Conservation (phyloP, 2,797 vertebrate species). For the Xyrichtys novacula region DNA sequence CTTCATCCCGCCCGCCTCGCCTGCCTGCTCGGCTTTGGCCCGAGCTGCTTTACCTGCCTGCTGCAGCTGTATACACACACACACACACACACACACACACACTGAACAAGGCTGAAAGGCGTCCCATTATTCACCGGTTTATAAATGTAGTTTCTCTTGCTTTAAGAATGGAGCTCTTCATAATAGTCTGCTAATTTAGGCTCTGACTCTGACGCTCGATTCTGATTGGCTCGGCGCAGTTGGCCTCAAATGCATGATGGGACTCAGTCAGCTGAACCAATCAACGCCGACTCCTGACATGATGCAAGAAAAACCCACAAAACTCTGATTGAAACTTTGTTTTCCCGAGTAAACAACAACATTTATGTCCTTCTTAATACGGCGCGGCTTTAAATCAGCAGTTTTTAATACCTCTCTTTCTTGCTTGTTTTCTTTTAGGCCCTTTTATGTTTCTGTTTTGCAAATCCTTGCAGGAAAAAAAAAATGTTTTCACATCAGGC, state of each 20-base stretch:
- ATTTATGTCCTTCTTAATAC: background rate
- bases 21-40: slow-evolving; percentile 59
- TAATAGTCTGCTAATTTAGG: no score
- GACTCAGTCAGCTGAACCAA: slow-evolving; percentile 33
- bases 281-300: slow-evolving; percentile 11
- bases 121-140: slow-evolving; percentile 46
- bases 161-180: no score
- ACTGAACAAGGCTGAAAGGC: slow-evolving; percentile 36
- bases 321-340: background rate
- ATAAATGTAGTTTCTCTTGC: slow-evolving; percentile 23
- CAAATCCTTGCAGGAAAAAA: slow-evolving; percentile 28
- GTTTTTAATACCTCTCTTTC: slow-evolving; percentile 1
- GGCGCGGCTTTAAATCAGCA: background rate
- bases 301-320: background rate
- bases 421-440: slow-evolving; percentile 18
- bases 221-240: slow-evolving; percentile 42
- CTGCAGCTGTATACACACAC: slow-evolving; percentile 29
- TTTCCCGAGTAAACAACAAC: background rate
- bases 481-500: slow-evolving; percentile 65
- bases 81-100: slow-evolving; percentile 1
- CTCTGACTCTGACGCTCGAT: slow-evolving; percentile 10
- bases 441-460: slow-evolving; percentile 58
- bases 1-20: slow-evolving; percentile 89
- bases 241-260: slow-evolving; percentile 41
- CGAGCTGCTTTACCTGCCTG: slow-evolving; percentile 53